phyloP scores from a whole-genome alignment of 2,888 invertebrate genomes.

The Monochamus alternatus region DNA sequence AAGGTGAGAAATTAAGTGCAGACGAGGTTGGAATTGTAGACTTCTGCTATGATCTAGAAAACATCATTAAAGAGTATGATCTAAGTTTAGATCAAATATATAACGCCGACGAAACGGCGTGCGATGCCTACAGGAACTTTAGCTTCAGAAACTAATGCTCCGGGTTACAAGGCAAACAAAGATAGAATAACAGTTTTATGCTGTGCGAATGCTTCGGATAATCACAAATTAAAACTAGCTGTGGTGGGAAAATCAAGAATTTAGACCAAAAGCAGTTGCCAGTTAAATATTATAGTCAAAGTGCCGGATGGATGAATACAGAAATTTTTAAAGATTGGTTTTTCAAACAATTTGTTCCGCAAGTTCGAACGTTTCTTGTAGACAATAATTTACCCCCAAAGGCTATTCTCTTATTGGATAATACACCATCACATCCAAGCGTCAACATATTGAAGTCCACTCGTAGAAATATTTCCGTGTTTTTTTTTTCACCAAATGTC shows the following conservation, averaged over 20 bases:
- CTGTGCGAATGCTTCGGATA: constrained; percentile 38
- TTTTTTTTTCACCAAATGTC: background rate
- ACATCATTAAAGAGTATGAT: constrained; percentile 31
- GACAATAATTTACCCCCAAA: background rate
- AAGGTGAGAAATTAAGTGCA: constrained; percentile 44
- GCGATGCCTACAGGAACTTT: constrained; percentile 23
- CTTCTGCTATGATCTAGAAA: constrained; percentile 44
- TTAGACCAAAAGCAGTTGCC: background rate
- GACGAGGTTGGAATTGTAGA: constrained; percentile 43
- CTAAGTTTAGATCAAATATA: constrained; percentile 42
- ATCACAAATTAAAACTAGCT: constrained; percentile 46
- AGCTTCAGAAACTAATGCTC: constrained; percentile 40
- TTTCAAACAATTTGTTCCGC: background rate
- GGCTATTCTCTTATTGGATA: background rate
- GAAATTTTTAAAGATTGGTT: background rate
- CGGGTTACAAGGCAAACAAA: constrained; percentile 36
- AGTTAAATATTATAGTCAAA: background rate
- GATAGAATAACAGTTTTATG: constrained; percentile 39
- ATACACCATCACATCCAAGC: background rate
- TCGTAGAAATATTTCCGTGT: background rate
- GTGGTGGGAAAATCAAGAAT: constrained; percentile 25
- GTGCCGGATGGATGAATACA: background rate
- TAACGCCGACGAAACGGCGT: constrained; percentile 42
- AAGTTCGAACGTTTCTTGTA: background rate
- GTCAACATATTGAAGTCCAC: background rate